phyloP scores from a whole-genome alignment of 2,797 vertebrate species.

The Champsocephalus gunnari region DNA sequence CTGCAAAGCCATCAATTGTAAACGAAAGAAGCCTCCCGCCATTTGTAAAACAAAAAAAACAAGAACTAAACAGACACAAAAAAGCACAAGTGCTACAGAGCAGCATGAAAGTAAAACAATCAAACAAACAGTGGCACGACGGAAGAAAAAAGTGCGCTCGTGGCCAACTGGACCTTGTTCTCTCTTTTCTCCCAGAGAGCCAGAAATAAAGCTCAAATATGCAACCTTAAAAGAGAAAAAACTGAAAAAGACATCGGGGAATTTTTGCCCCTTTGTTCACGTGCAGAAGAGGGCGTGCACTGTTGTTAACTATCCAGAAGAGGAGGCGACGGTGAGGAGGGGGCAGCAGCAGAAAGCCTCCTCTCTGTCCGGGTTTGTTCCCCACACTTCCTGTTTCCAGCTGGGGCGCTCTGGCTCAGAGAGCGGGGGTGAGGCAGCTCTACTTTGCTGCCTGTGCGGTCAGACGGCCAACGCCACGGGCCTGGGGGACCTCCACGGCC shows the following conservation, averaged over 20 bases:
- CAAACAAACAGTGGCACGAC: conserved; percentile 26
- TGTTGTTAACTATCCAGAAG: conserved; percentile 83
- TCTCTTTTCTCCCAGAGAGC: conserved; percentile 72
- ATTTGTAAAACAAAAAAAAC: conserved; percentile 9
- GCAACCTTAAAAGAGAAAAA: conserved; percentile 65
- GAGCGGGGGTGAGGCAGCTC: conserved; percentile 15
- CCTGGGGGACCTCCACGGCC: conserved; percentile 86
- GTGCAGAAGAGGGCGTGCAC: conserved; percentile 69
- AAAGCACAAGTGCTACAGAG: background rate
- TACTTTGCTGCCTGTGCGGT: conserved; percentile 82
- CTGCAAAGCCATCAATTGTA: background rate
- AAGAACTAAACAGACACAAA: conserved; percentile 25
- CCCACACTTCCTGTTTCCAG: conserved; percentile 80
- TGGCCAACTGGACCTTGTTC: conserved; percentile 22
- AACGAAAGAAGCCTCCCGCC: background rate
- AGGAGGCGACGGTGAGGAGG: conserved; percentile 53
- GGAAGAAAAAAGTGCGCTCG: conserved; percentile 45
- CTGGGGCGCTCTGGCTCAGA: conserved; percentile 68
- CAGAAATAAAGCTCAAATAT: conserved; percentile 81
- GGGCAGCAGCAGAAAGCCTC: background rate
- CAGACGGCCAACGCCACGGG: conserved; percentile 72
- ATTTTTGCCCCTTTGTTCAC: conserved; percentile 81
- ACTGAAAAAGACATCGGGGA: conserved; percentile 41
- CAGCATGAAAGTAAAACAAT: conserved; percentile 4
- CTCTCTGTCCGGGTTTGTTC: conserved; percentile 69